phyloP scores from a whole-genome alignment of 2,113 vertebrate genomes.

The Epinephelus fuscoguttatus region DNA sequence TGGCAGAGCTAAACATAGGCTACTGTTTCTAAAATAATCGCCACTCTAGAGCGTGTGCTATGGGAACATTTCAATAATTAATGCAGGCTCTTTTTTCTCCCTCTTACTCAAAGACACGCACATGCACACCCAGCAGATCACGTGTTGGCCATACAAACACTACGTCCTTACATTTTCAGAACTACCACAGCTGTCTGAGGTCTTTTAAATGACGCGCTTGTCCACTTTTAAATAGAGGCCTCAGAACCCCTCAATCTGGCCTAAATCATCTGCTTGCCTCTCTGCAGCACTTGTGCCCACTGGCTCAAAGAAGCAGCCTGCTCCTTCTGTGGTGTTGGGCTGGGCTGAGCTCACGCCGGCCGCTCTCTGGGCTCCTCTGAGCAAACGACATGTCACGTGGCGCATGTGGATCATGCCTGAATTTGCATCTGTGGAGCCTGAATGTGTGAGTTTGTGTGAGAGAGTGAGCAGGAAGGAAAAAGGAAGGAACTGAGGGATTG shows the following conservation, averaged over 20 bases:
- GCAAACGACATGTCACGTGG: constrained; percentile 43
- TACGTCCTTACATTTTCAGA: constrained; percentile 32
- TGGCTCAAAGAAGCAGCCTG: constrained; percentile 2
- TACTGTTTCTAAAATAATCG: constrained; percentile 63
- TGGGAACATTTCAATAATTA: constrained; percentile 72
- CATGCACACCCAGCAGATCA: constrained; percentile 20
- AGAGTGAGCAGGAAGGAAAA: constrained; percentile 19
- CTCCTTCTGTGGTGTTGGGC: constrained; percentile 24
- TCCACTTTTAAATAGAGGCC: constrained; percentile 48
- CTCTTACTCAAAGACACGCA: constrained; percentile 36
- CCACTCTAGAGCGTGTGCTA: constrained; percentile 23
- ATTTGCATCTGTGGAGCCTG: constrained; percentile 35
- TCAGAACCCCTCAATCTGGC: constrained; percentile 20
- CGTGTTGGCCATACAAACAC: constrained; percentile 26
- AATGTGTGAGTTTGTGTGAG: constrained; percentile 35
- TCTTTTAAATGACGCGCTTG: constrained; percentile 49
- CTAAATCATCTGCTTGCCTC: constrained; percentile 32
- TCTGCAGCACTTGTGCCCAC: constrained; percentile 5
- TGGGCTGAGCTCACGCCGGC: neutral
- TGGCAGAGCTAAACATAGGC: constrained; percentile 58
- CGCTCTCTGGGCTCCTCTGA: constrained; percentile 22
- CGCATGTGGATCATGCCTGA: constrained; percentile 31
- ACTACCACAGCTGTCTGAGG: constrained; percentile 43
- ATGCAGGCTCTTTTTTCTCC: constrained; percentile 51
- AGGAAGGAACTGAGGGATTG: constrained; percentile 51